phyloP scores from a whole-genome alignment of 2,888 invertebrate genomes.

The Eugnorisma glareosa region DNA sequence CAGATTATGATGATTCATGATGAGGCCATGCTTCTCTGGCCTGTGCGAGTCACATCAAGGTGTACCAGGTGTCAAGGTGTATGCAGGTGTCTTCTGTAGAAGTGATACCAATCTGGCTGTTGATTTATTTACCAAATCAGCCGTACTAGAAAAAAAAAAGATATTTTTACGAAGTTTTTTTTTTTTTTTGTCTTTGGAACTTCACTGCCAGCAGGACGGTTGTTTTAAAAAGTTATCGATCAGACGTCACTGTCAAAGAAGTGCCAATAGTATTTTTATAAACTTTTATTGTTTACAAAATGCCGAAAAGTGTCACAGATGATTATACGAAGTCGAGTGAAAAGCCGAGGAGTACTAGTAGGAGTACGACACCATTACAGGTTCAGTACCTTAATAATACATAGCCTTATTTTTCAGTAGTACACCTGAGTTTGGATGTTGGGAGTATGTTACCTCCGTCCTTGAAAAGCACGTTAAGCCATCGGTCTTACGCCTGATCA shows the following conservation, averaged over 20 bases:
- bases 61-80: too few species aligned
- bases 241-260: conserved; percentile 14
- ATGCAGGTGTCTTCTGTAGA: neutral
- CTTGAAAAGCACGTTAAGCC: neutral
- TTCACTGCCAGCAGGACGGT: neutral
- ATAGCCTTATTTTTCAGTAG: neutral
- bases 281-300: conserved; percentile 53
- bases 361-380: conserved; percentile 64
- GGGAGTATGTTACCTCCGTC: neutral
- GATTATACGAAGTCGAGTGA: conserved; percentile 74
- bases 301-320: conserved; percentile 75
- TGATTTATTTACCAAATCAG: too few species aligned
- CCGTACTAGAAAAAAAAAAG: too few species aligned
- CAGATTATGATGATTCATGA: neutral
- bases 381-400: conserved; percentile 22
- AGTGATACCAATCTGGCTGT: neutral
- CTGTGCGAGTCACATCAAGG: neutral
- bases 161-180: too few species aligned
- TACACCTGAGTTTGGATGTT: neutral
- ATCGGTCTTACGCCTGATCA: neutral
- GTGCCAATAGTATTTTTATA: conserved; percentile 14
- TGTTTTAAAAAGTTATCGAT: neutral
- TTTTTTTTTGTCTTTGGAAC: neutral
- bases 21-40: neutral
- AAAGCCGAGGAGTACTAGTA: conserved; percentile 74